A percentile compares a stretch with the other conserved stretches of the same genome.
Conservation (phyloP, 2,797 vertebrate genomes). For the Tiaroga cobitis region DNA sequence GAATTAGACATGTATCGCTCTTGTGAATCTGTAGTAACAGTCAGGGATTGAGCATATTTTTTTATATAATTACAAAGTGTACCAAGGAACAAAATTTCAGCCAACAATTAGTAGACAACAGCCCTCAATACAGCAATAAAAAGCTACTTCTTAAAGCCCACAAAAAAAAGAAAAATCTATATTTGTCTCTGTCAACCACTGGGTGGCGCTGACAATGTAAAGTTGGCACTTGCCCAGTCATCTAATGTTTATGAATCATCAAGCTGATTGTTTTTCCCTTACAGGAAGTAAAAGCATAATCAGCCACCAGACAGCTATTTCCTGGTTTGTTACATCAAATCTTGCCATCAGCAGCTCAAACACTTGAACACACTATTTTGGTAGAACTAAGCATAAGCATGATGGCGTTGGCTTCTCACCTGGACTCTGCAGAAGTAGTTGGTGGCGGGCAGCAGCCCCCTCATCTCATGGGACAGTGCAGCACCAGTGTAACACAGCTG, state of each 20-base stretch:
- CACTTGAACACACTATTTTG: background rate
- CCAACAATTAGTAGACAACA: background rate
- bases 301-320: background rate
- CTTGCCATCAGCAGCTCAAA: background rate
- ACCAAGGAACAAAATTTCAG: background rate
- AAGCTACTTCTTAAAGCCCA: background rate
- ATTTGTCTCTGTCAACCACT: constrained; percentile 59
- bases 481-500: constrained; percentile 89
- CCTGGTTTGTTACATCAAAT: background rate
- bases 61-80: background rate
- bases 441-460: constrained; percentile 91
- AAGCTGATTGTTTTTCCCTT: constrained; percentile 3
- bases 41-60: background rate
- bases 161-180: constrained; percentile 4
- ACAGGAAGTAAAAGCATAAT: background rate
- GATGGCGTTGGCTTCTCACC: constrained; percentile 70
- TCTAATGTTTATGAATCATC: constrained; percentile 6
- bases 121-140: background rate
- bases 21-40: background rate
- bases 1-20: background rate
- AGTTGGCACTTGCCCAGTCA: background rate
- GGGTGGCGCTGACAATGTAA: constrained; percentile 63
- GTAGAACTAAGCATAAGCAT: background rate
- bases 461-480: constrained; percentile 86
- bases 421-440: constrained; percentile 94